A percentile compares a stretch with the other conserved stretches of the same genome.
Evolutionary conservation across 2,113 vertebrate genomes (phyloP).

Genomic region (Cochlearius cochlearius): DNA sequence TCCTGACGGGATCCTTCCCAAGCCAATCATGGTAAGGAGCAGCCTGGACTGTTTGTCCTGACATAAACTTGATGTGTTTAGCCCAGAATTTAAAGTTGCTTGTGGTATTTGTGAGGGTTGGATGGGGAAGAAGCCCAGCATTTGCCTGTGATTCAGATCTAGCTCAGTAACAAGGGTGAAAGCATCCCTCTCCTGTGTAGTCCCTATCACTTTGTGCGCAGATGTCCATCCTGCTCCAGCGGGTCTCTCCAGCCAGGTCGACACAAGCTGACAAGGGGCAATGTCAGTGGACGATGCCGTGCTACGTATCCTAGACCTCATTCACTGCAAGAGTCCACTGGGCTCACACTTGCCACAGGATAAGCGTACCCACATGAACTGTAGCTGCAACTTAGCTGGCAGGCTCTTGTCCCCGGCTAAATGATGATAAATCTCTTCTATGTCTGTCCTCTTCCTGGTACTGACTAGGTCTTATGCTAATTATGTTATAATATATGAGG

Average conservation of each 20-base stretch:
- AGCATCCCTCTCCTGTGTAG: not conserved
- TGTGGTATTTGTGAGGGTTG: not conserved
- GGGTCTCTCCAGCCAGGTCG: not conserved
- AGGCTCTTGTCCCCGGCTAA: not conserved
- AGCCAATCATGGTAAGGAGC: conserved; percentile 75
- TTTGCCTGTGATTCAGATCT: not conserved
- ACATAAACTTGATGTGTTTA: not conserved
- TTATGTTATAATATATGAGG: not conserved
- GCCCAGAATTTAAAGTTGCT: not conserved
- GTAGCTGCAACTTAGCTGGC: not conserved
- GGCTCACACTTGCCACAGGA: not conserved
- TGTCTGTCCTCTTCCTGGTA: not conserved
- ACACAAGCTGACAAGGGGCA: not conserved
- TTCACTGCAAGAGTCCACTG: not conserved
- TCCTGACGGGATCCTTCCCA: conserved; percentile 75
- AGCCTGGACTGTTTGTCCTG: not conserved
- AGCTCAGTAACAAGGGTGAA: not conserved
- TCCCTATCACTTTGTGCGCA: not conserved
- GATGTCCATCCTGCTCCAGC: not conserved
- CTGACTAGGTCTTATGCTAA: not conserved
- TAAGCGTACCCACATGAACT: rapidly evolving
- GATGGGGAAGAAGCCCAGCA: not conserved
- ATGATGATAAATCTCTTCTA: not conserved
- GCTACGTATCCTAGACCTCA: not conserved
- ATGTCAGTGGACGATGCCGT: not conserved